Percentiles rank a stretch among this genome's conserved stretches.
phyloP scores from a whole-genome alignment of 1,140 invertebrate genomes.

The Drosophila sturtevanti region DNA sequence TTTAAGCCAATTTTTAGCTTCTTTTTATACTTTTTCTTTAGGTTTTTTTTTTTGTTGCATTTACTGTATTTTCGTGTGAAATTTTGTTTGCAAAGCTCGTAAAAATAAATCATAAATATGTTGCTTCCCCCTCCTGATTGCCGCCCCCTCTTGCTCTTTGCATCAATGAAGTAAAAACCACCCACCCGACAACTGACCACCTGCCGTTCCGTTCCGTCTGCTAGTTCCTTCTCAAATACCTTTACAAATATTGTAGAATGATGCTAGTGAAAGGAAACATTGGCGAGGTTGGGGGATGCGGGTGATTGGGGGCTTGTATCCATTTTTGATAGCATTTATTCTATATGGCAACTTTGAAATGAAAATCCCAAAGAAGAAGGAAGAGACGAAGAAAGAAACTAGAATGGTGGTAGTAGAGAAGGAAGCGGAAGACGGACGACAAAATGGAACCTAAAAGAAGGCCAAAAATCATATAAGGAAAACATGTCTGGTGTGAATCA shows the following conservation, averaged over 20 bases:
- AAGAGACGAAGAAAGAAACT: background rate
- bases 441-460: background rate
- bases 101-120: slow-evolving; percentile 57
- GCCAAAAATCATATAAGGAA: slow-evolving; percentile 20
- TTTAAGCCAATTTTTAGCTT: slow-evolving; percentile 4
- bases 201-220: background rate
- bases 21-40: background rate
- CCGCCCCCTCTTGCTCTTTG: background rate
- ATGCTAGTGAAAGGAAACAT: background rate
- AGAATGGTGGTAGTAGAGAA: background rate
- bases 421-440: background rate
- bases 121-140: background rate
- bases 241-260: background rate
- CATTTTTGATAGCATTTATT: slow-evolving; percentile 3
- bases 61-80: slow-evolving; percentile 26
- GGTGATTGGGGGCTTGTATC: background rate
- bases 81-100: slow-evolving; percentile 36
- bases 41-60: slow-evolving; percentile 35
- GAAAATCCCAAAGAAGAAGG: slow-evolving; percentile 10
- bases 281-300: background rate
- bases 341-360: background rate
- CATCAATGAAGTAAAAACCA: slow-evolving; percentile 7
- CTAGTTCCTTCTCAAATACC: background rate
- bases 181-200: slow-evolving; percentile 4
- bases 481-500: no score